Conservation (phyloP, 2,113 vertebrate species). For the Polypterus senegalus region DNA sequence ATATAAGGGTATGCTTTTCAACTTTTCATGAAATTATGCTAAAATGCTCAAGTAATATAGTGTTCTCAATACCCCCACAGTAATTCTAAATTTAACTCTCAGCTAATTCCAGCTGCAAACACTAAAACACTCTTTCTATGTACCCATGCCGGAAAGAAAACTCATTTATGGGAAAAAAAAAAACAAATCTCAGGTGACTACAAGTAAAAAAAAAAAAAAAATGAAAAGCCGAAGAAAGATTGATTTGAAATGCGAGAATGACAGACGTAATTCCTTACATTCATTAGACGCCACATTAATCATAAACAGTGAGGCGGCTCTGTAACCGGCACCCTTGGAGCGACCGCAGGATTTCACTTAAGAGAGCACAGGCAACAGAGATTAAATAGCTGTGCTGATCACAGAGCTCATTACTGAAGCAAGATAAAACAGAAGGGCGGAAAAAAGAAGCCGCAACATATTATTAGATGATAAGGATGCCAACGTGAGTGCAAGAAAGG, state of each 20-base stretch:
- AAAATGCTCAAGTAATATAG: too few species aligned
- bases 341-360: neutral
- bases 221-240: neutral
- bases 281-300: neutral
- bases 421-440: neutral
- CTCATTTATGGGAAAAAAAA: too few species aligned
- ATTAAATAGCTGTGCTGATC: neutral
- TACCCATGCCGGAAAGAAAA: too few species aligned
- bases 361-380: neutral
- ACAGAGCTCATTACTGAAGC: neutral
- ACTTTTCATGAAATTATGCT: too few species aligned
- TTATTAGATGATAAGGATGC: neutral
- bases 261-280: neutral
- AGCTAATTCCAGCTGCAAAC: too few species aligned
- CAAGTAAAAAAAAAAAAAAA: neutral
- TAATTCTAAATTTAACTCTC: too few species aligned
- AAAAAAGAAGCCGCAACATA: neutral
- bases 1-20: too few species aligned
- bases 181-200: neutral
- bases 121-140: too few species aligned
- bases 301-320: neutral
- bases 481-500: too few species aligned
- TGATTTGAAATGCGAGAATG: neutral
- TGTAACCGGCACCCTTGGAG: neutral
- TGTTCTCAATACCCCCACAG: too few species aligned